A percentile compares a stretch with the other conserved stretches of the same genome.
phyloP scores from a whole-genome alignment of 2,888 invertebrate species.

The Drosophila neotestacea region DNA sequence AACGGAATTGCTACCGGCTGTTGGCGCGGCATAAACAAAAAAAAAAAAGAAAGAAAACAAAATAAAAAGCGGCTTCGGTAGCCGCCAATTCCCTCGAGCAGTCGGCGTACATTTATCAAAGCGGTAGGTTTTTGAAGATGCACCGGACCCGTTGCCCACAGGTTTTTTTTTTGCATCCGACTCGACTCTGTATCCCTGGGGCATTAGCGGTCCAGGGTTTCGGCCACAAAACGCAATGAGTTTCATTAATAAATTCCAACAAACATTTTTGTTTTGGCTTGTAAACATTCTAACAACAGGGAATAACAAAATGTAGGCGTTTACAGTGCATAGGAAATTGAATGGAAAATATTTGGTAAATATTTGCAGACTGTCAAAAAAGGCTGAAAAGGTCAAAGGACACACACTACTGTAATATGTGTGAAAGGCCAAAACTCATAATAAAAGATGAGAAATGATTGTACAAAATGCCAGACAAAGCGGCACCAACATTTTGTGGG shows the following conservation, averaged over 20 bases:
- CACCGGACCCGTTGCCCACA: conserved; percentile 29
- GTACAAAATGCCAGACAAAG: conserved; percentile 49
- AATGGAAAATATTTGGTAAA: conserved; percentile 79
- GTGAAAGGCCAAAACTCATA: conserved; percentile 36
- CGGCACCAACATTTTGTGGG: conserved; percentile 22
- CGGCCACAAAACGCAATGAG: conserved; percentile 62
- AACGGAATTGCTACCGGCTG: conserved; percentile 76
- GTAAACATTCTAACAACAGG: conserved; percentile 18
- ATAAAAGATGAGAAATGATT: conserved; percentile 55
- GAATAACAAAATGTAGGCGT: conserved; percentile 56
- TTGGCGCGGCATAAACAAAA: conserved; percentile 36
- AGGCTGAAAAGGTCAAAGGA: conserved; percentile 47
- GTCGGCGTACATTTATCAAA: conserved; percentile 74
- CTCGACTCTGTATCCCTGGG: conserved; percentile 49
- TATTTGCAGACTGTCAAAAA: conserved; percentile 64
- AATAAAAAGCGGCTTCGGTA: conserved; percentile 56
- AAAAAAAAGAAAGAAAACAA: conserved; percentile 7
- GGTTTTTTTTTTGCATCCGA: conserved; percentile 33
- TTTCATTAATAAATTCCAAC: conserved; percentile 79
- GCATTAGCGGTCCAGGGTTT: conserved; percentile 37
- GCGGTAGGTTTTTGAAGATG: conserved; percentile 66
- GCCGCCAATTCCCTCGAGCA: conserved; percentile 61
- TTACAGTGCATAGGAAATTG: conserved; percentile 45
- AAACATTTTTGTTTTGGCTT: conserved; percentile 42
- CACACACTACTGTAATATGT: conserved; percentile 43